Evolutionary conservation across 2,888 invertebrate species (phyloP).

Genomic region (Fragum fragum): DNA sequence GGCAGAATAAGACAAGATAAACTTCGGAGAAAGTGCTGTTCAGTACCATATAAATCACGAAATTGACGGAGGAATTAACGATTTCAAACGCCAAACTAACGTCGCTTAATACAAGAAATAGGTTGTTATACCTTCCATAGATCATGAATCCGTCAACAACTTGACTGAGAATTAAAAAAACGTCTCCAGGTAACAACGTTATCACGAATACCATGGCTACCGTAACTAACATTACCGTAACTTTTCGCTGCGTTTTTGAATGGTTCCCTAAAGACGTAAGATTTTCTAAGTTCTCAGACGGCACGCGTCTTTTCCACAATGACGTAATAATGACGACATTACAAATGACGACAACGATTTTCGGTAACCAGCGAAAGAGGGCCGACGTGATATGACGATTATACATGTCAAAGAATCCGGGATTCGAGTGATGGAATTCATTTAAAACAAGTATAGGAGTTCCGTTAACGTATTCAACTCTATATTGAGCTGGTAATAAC

Average conservation of each 20-base stretch:
- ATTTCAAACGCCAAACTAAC: conserved; percentile 40
- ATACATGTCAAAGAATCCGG: conserved; percentile 34
- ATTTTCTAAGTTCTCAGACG: background rate
- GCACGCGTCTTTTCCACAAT: conserved; percentile 15
- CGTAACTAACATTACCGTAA: conserved; percentile 55
- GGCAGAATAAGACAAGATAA: conserved; percentile 41
- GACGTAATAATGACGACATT: conserved; percentile 38
- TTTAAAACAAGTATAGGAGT: conserved; percentile 26
- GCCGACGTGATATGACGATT: conserved; percentile 21
- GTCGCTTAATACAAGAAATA: conserved; percentile 41
- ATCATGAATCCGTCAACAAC: conserved; percentile 32
- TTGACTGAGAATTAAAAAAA: conserved; percentile 9
- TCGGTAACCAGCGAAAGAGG: conserved; percentile 54
- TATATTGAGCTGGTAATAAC: conserved; percentile 35
- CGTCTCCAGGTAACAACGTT: conserved; percentile 38
- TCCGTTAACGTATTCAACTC: background rate
- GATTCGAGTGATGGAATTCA: conserved; percentile 40
- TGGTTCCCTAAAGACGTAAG: background rate
- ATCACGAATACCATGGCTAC: conserved; percentile 52
- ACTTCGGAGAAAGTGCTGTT: conserved; percentile 41
- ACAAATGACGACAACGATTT: conserved; percentile 36
- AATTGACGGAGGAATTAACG: conserved; percentile 28
- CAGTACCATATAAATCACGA: background rate
- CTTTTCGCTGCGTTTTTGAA: conserved; percentile 16
- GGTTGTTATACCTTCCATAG: conserved; percentile 40